phyloP scores from a whole-genome alignment of 2,113 vertebrate species.

The Xenopus borealis region DNA sequence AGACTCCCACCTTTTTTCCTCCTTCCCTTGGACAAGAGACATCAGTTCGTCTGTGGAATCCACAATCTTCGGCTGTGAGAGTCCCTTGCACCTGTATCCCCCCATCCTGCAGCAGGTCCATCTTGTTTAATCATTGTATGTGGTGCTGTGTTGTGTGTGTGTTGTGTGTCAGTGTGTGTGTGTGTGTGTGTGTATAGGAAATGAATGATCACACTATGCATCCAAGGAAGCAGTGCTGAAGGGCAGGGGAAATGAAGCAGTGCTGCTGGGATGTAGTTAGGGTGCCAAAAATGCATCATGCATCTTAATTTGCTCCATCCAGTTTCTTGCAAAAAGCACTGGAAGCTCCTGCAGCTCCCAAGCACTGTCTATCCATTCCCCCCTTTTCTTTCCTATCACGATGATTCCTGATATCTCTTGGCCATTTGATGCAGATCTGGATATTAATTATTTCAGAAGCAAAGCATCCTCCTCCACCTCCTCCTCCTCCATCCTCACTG shows the following conservation, averaged over 20 bases:
- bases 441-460: conserved; percentile 8
- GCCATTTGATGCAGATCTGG: conserved; percentile 33
- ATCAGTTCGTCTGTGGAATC: conserved; percentile 32
- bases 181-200: conserved; percentile 2
- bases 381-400: not conserved
- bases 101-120: conserved; percentile 39
- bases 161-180: conserved; percentile 13
- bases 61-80: conserved; percentile 48
- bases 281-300: conserved; percentile 67
- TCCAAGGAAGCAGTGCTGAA: conserved; percentile 48
- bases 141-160: conserved; percentile 15
- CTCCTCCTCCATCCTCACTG: not conserved
- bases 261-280: conserved; percentile 56
- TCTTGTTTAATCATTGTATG: conserved; percentile 40
- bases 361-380: not conserved
- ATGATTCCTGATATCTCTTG: conserved; percentile 7
- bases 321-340: conserved; percentile 42
- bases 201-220: conserved; percentile 15
- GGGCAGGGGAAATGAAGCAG: conserved; percentile 62
- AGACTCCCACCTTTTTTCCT: conserved; percentile 22
- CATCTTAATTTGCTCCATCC: conserved; percentile 67
- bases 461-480: not conserved
- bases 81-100: conserved; percentile 53
- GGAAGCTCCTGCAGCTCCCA: conserved; percentile 11
- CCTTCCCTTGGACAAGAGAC: conserved; percentile 14